Base-by-base conservation (phyloP, 2,113 vertebrate species). In the Echinops telfairi region DNA sequence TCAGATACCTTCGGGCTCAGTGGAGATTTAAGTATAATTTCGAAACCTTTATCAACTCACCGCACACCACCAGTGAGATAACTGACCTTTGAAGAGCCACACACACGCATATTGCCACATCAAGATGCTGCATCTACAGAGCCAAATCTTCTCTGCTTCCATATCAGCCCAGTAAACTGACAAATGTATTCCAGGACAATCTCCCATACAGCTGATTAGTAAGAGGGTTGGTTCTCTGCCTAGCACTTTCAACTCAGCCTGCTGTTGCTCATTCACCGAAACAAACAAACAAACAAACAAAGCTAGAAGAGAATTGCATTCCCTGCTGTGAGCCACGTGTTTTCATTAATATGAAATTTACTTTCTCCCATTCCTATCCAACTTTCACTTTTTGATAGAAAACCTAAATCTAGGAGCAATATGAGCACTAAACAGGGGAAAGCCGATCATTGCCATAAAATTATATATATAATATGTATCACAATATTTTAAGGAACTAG, bases 331-430 rank as follows among this genome's bases (percentile, higher is more conserved):
- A 95, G 31, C 43, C 87, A 95, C 23, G 68, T 78, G 40, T 19
- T 88, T 95, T 95, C 66, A 58, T 87, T 86, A 80, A 75, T 43
- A 64, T 89, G 88, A 94, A 92, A 94, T 91, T 89, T 38, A 73
- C 19, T 83, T 87, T 89, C 38, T 89, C 29, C 66, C n/a, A 36
- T 88, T 80, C 86, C 29, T 7, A 92, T 33, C 38, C 87, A 29
- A 80, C 22, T 86, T 83, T 89, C 16, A 22, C 29, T 77, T 86
- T 91, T 84, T 80, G 53, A 94, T 47, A 89, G 53, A 43, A n/a
- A 85, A 89, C 66, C 78, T 92, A 70, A 86, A 82, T 38, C 4
- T 33, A 66, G 11, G 33, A 71, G 33, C 17, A 77, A 75, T 75
- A 43, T 43, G 90, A 64, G 73, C 94, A 84, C 68, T 47, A 71